A percentile compares a stretch with the other conserved stretches of the same genome.
Evolutionary conservation across 2,888 invertebrate genomes (phyloP).

Genomic region (Aleiodes alternator): DNA sequence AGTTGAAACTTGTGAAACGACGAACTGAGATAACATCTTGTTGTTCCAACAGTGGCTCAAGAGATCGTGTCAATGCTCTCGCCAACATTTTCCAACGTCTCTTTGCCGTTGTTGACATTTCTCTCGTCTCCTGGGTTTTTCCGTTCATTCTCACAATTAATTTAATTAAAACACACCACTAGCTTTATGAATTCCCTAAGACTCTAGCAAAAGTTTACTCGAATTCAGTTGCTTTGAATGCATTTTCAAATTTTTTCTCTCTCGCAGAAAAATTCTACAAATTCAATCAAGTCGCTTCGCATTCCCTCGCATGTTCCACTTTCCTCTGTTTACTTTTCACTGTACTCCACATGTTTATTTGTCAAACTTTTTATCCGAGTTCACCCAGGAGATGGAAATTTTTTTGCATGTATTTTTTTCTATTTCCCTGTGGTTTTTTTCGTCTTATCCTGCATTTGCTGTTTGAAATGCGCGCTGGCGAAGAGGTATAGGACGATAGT

Average conservation of each 20-base stretch:
- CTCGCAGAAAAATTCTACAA: conserved; percentile 1
- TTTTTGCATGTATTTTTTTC: not conserved
- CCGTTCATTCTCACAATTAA: conserved; percentile 42
- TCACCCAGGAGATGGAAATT: conserved; percentile 8
- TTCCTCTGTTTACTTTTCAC: conserved; percentile 24
- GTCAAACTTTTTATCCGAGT: conserved; percentile 1
- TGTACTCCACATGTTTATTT: conserved; percentile 7
- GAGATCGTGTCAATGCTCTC: conserved; percentile 77
- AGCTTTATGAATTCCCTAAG: not conserved
- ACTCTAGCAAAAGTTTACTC: not conserved
- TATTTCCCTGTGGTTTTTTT: conserved; percentile 21
- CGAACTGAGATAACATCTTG: conserved; percentile 72
- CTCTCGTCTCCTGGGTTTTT: conserved; percentile 48
- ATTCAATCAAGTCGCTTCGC: conserved; percentile 21
- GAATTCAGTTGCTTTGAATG: conserved; percentile 3
- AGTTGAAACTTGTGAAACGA: conserved; percentile 73
- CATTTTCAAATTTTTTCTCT: not conserved
- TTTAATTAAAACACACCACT: too few relatives aligned
- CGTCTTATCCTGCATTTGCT: conserved; percentile 37
- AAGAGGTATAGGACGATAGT: conserved; percentile 61
- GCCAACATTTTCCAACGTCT: conserved; percentile 84
- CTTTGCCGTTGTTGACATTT: conserved; percentile 76
- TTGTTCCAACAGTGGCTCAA: conserved; percentile 54
- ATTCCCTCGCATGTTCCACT: conserved; percentile 11
- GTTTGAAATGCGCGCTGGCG: conserved; percentile 26